Evolutionary conservation across 2,888 invertebrate species (phyloP), one percentile per base, ranked within the genome.

Genomic region (Phorcus lineatus): DNA sequence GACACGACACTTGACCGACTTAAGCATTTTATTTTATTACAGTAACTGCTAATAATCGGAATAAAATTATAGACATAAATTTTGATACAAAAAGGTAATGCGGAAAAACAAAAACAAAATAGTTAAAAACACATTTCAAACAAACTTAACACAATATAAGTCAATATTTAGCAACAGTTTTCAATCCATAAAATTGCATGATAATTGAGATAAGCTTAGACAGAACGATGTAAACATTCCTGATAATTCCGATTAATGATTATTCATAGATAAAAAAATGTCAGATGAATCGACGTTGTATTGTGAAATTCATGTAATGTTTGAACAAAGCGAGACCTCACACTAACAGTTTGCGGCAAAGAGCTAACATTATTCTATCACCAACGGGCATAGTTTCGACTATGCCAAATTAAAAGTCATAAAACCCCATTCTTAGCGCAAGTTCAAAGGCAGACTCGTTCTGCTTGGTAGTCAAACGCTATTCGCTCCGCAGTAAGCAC

Each of bases 341-440:
- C 62, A 62, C 62, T 62, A 62, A 62, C 62, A 62, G 28, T 28
- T 62, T 22, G 62, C 28, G 62, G 6, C 62, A 24, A 62, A 62
- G 24, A 24, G 62, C 24, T 62, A 62, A 62, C 62, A 28, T 24
- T 62, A 62, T 62, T 62, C 28, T 62, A 62, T 62, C 62, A 62
- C 62, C 62, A 62, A 62, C 62, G 62, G 62, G 13, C 62, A 62
- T 28, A 28, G 28, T 62, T 28, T 17, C 28, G 28, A 28, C 28
- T 28, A 24, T 16, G 62, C 62, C 28, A 62, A 62, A 62, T 62
- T 62, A 62, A 62, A 62, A 22, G 62, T 28, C 24, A 62, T 62
- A 62, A 62, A 62, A 62, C 62, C n/a, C 62, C 62, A 62, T 62
- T 62, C 62, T 62, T 62, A 62, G 62, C 22, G 62, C 22, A 28